Percentiles rank a stretch among this genome's conserved stretches.
phyloP scores from a whole-genome alignment of 2,797 vertebrate genomes.

The Rallus crepitans region DNA sequence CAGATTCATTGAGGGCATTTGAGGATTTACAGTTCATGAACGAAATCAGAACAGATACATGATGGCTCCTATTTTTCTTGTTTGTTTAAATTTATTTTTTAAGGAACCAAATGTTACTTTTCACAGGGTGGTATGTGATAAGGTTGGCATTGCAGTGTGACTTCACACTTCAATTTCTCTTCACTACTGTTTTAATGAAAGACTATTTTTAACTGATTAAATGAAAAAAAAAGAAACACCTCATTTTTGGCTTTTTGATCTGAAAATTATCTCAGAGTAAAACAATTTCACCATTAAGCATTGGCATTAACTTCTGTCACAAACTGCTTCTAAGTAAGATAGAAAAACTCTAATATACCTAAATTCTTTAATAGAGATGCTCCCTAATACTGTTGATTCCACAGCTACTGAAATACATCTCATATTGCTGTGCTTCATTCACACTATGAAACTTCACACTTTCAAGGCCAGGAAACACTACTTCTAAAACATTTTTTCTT shows the following conservation, averaged over 20 bases:
- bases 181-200: background rate
- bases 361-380: background rate
- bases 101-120: slow-evolving; percentile 13
- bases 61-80: background rate
- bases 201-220: background rate
- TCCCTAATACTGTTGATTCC: background rate
- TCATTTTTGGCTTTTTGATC: background rate
- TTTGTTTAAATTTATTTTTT: slow-evolving; percentile 12
- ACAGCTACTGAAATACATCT: background rate
- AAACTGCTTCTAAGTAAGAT: background rate
- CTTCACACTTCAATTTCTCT: slow-evolving; percentile 4
- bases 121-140: background rate
- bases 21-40: background rate
- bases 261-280: background rate
- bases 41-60: background rate
- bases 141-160: background rate
- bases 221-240: background rate
- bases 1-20: background rate
- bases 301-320: background rate
- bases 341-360: background rate
- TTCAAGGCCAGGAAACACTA: background rate
- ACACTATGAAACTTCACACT: background rate
- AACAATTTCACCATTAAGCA: background rate
- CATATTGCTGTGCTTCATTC: background rate
- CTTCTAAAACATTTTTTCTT: background rate